These are phyloP conservation scores for Ispidina lecontei DNA, from an alignment of 2,797 vertebrate genomes.

Conservation along the genomic window DNA sequence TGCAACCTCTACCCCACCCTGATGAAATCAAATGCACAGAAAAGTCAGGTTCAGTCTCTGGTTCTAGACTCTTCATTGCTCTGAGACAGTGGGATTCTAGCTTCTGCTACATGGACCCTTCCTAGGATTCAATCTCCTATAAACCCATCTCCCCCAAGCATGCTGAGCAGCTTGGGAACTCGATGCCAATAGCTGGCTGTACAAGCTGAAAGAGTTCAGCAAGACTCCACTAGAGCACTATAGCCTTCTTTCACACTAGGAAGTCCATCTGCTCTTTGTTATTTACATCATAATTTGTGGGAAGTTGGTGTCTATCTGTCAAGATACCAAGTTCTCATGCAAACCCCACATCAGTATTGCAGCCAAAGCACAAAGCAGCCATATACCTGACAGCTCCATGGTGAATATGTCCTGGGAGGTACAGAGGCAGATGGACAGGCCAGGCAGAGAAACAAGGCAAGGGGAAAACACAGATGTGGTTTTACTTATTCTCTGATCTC, in stretches of 20 bases:
- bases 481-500: not conserved
- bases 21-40: not conserved
- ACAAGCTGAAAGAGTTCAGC: not conserved
- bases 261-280: not conserved
- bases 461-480: not conserved
- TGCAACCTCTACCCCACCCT: not conserved
- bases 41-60: not conserved
- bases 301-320: not conserved
- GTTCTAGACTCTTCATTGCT: not conserved
- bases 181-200: not conserved
- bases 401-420: not conserved
- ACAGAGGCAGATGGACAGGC: not conserved
- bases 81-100: not conserved
- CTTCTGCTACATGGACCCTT: not conserved
- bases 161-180: accelerated
- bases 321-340: not conserved
- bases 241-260: not conserved
- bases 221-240: not conserved
- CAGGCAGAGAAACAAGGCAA: not conserved
- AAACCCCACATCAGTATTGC: not conserved
- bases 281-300: not conserved
- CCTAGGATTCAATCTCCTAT: not conserved
- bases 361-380: not conserved
- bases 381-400: accelerated
- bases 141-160: accelerated